Percentiles rank a stretch among this genome's conserved stretches.
phyloP scores from a whole-genome alignment of 2,888 invertebrate genomes.

The Drosophila histrio region DNA sequence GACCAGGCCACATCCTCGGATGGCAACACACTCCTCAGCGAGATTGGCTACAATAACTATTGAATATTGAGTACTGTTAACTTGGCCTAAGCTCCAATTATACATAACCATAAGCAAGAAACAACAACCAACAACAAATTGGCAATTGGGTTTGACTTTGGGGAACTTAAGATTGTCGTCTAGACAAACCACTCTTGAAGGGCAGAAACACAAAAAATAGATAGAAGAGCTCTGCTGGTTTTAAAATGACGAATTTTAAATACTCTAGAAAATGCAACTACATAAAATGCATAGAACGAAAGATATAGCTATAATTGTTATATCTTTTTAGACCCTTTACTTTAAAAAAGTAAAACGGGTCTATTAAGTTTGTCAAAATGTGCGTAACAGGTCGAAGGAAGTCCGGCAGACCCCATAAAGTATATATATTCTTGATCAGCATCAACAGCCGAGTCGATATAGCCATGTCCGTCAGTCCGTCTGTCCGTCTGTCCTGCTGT shows the following conservation, averaged over 20 bases:
- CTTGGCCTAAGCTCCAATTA: slow-evolving; percentile 5
- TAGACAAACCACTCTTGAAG: slow-evolving; percentile 46
- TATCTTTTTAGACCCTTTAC: too few species aligned
- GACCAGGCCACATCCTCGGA: slow-evolving; percentile 54
- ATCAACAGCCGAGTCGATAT: too few species aligned
- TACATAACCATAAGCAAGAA: slow-evolving; percentile 6
- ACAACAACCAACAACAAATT: too few species aligned
- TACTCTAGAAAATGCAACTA: slow-evolving; percentile 5
- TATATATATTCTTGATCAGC: too few species aligned
- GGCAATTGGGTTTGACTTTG: slow-evolving; percentile 25
- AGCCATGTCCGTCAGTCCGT: too few species aligned
- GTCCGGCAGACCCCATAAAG: too few species aligned
- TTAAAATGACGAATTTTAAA: neutral
- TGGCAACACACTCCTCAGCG: slow-evolving; percentile 67
- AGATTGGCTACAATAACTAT: slow-evolving; percentile 77
- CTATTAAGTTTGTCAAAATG: too few species aligned
- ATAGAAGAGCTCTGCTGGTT: neutral
- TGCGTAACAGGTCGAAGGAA: too few species aligned
- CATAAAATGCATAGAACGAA: too few species aligned
- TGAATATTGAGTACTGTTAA: slow-evolving; percentile 33
- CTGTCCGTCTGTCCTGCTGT: too few species aligned
- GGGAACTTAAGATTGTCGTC: slow-evolving; percentile 14
- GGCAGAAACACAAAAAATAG: neutral
- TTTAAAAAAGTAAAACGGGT: too few species aligned
- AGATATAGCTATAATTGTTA: too few species aligned